These are phyloP conservation scores for Zootoca vivipara DNA, from an alignment of 2,113 vertebrate species.

Conservation along the genomic window DNA sequence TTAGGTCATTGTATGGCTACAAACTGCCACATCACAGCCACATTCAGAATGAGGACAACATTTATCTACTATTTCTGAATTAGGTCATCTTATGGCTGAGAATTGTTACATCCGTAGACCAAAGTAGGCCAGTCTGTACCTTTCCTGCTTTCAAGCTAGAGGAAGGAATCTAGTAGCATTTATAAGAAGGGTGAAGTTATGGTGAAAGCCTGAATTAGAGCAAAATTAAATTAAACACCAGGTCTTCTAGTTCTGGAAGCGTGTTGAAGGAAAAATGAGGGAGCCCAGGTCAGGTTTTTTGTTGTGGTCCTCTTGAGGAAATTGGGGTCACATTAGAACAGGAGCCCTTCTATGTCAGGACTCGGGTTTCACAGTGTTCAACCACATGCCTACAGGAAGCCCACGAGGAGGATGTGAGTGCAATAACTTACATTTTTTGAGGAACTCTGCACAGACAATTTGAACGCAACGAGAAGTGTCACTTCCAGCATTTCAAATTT, in stretches of 20 bases:
- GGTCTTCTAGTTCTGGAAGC: background rate
- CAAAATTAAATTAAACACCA: background rate
- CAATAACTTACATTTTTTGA: no score
- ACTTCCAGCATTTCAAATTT: no score
- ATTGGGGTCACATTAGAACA: no score
- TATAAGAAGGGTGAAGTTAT: background rate
- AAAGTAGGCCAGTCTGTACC: constrained; percentile 60
- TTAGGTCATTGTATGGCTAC: constrained; percentile 54
- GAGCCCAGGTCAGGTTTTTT: no score
- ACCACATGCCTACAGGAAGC: no score
- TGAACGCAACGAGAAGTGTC: no score
- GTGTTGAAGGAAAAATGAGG: background rate
- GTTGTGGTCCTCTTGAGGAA: no score
- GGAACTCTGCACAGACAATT: no score
- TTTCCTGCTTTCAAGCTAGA: constrained; percentile 41
- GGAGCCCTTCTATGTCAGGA: no score
- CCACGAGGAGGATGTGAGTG: no score
- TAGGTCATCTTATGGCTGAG: constrained; percentile 18
- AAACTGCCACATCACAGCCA: background rate
- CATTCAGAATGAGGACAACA: background rate
- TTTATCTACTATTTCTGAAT: background rate
- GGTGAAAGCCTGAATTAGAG: background rate
- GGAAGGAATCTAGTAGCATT: background rate
- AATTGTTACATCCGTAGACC: constrained; percentile 20
- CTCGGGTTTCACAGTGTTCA: no score